Conservation (phyloP, 2,797 vertebrate genomes). For the Muscicapa striata region DNA sequence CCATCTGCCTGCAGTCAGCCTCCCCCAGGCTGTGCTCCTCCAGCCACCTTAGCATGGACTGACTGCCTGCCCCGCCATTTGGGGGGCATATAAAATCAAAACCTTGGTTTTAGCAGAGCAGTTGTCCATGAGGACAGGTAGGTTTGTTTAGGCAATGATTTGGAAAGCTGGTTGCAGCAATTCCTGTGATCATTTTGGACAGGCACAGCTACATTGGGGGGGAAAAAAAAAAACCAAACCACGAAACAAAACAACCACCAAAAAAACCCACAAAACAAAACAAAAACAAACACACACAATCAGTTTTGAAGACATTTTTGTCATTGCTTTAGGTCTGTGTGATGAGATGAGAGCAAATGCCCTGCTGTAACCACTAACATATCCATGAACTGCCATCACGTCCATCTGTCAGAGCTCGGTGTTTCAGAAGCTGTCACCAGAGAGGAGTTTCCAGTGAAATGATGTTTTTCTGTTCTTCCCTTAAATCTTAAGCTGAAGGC, state of each 20-base stretch:
- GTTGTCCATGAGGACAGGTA: not conserved
- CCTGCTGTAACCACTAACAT: not conserved
- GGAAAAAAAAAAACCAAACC: not conserved
- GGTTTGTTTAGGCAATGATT: not conserved
- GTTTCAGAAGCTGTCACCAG: not conserved
- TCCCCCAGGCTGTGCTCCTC: not conserved
- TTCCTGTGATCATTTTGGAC: not conserved
- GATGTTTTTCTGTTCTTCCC: not conserved
- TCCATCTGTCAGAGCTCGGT: not conserved
- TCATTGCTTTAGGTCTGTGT: not conserved
- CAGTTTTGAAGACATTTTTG: not conserved
- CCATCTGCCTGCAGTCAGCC: not conserved
- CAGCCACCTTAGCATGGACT: fast-evolving
- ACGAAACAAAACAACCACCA: fast-evolving
- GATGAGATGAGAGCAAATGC: not conserved
- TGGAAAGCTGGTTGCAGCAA: not conserved
- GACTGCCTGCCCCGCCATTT: not conserved
- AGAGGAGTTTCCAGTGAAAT: not conserved
- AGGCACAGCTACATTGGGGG: fast-evolving
- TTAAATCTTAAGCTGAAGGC: not conserved
- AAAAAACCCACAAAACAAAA: not conserved
- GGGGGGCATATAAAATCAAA: not conserved
- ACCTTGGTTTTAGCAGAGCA: not conserved
- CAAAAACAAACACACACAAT: too few relatives aligned
- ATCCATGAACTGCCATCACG: not conserved